Conservation (phyloP, 64 coral and sea anemone species). For the Porites lutea region DNA sequence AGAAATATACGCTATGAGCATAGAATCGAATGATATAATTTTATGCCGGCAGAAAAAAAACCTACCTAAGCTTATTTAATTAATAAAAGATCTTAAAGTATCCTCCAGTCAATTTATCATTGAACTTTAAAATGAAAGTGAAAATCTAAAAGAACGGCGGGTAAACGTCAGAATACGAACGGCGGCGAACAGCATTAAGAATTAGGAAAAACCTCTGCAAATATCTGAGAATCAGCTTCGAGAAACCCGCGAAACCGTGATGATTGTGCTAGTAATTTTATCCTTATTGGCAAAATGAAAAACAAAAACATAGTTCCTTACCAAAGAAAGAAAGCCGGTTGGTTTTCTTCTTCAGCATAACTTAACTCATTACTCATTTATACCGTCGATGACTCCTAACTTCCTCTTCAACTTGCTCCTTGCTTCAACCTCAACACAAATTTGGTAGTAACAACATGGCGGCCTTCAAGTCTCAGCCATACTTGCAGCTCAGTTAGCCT, state of each 20-base stretch:
- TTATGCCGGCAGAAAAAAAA: no score
- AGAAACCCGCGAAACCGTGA: not conserved
- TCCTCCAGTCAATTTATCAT: not conserved
- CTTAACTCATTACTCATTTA: not conserved
- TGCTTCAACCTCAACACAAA: not conserved
- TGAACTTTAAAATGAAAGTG: no score
- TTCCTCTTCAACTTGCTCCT: not conserved
- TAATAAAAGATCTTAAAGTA: not conserved
- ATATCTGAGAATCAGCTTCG: no score
- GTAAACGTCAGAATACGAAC: no score
- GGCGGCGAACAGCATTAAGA: no score
- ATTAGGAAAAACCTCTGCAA: no score
- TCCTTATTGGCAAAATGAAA: not conserved
- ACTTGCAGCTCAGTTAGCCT: slow-evolving; percentile 48
- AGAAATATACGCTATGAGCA: no score
- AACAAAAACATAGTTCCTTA: not conserved
- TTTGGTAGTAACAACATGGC: slow-evolving; percentile 9
- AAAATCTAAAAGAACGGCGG: no score
- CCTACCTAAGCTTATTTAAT: no score
- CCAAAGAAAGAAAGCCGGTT: slow-evolving; percentile 6
- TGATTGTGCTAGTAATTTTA: no score
- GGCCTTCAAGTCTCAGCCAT: slow-evolving; percentile 6
- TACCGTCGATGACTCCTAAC: not conserved
- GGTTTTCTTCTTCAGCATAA: not conserved
- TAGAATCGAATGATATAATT: no score